A percentile compares a stretch with the other conserved stretches of the same genome.
phyloP scores from a whole-genome alignment of 2,797 vertebrate genomes.

The Neosalanx taihuensis region DNA sequence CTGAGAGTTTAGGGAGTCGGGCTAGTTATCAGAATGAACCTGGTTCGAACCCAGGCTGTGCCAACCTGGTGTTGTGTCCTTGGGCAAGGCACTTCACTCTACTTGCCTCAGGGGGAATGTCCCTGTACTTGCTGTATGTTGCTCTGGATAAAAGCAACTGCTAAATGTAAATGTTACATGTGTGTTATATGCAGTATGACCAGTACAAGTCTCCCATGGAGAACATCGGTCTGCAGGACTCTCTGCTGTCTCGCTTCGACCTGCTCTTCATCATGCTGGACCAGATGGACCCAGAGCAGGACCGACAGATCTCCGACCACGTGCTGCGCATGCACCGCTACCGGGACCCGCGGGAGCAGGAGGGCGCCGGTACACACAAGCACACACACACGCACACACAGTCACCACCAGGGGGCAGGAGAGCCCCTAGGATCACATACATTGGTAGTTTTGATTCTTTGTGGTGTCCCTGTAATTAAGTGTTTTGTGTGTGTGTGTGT shows the following conservation, averaged over 20 bases:
- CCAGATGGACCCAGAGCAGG: constrained; percentile 94
- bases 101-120: too few species aligned
- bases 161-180: too few species aligned
- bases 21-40: too few species aligned
- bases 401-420: neutral
- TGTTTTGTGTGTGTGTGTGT: neutral
- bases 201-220: constrained; percentile 99
- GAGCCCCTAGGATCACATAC: neutral
- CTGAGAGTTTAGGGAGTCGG: too few species aligned
- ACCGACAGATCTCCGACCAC: constrained; percentile 92
- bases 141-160: too few species aligned
- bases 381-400: neutral
- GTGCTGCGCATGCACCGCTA: constrained; percentile 96
- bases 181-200: constrained; percentile 78
- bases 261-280: constrained; percentile 97
- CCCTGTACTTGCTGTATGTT: too few species aligned
- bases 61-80: too few species aligned
- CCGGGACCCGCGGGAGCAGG: constrained; percentile 87
- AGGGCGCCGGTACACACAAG: constrained; percentile 77
- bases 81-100: too few species aligned
- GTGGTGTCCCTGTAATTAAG: neutral
- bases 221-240: constrained; percentile 98
- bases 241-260: constrained; percentile 93
- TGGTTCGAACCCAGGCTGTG: too few species aligned
- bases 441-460: too few species aligned